phyloP scores from a whole-genome alignment of 1,140 invertebrate genomes.

The Schmidtea mediterranea region DNA sequence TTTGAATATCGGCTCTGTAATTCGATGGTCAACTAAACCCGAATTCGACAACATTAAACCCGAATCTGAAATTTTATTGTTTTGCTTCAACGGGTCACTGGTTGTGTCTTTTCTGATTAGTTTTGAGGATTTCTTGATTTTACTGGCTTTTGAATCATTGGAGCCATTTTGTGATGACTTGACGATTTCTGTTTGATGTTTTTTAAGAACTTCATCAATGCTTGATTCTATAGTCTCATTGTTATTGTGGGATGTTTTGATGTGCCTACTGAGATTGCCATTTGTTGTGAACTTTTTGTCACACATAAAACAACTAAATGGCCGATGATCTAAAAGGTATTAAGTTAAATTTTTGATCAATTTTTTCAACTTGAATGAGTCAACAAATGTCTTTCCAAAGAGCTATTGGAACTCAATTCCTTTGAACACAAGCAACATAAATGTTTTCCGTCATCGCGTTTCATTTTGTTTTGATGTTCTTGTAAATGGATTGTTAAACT shows the following conservation, averaged over 20 bases:
- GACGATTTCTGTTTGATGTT: too few species aligned
- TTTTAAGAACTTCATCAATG: too few species aligned
- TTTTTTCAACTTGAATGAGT: conserved; percentile 1
- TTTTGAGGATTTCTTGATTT: too few species aligned
- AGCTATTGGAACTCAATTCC: conserved; percentile 4
- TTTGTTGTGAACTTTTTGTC: conserved; percentile 55
- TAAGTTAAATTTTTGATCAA: not conserved
- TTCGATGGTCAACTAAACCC: too few species aligned
- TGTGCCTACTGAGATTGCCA: conserved; percentile 58
- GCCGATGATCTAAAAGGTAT: conserved; percentile 17
- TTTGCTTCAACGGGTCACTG: too few species aligned
- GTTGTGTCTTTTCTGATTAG: too few species aligned
- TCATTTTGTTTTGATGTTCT: not conserved
- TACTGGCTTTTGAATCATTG: too few species aligned
- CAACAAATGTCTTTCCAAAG: conserved; percentile 3
- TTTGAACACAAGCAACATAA: conserved; percentile 2
- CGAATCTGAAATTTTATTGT: too few species aligned
- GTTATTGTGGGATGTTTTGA: conserved; percentile 31
- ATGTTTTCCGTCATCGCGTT: conserved; percentile 3
- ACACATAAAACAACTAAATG: conserved; percentile 42
- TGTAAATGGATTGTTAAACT: not conserved
- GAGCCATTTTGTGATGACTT: too few species aligned
- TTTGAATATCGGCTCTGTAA: too few species aligned
- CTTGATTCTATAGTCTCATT: not conserved
- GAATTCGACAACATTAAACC: too few species aligned